These are phyloP conservation scores for Criorhina ranunculi DNA, from an alignment of 2,888 invertebrate genomes.

Conservation along the genomic window DNA sequence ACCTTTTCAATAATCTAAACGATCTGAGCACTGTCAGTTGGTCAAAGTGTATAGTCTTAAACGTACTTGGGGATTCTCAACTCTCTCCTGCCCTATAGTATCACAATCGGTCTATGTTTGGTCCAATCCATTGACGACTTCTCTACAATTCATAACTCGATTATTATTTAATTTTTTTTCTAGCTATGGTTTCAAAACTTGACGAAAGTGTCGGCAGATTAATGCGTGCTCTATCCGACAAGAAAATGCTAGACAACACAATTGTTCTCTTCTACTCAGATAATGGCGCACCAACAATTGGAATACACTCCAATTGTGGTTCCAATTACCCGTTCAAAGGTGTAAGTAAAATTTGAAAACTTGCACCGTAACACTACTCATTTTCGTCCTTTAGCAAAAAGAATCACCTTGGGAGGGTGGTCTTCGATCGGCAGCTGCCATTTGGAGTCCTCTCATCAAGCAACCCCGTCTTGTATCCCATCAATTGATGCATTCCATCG, in stretches of 20 bases:
- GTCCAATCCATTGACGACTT: too few relatives aligned
- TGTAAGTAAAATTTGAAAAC: slow-evolving; percentile 84
- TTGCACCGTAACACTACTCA: not conserved
- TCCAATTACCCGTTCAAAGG: slow-evolving; percentile 93
- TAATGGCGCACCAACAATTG: slow-evolving; percentile 93
- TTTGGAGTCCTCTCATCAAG: slow-evolving; percentile 89
- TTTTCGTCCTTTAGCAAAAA: slow-evolving; percentile 87
- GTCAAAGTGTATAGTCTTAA: too few relatives aligned
- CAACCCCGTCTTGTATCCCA: slow-evolving; percentile 86
- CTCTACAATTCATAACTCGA: too few relatives aligned
- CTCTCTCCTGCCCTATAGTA: too few relatives aligned
- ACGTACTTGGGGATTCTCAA: too few relatives aligned
- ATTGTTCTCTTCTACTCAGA: slow-evolving; percentile 94
- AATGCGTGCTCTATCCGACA: slow-evolving; percentile 88
- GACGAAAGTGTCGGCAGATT: slow-evolving; percentile 94
- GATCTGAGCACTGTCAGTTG: too few relatives aligned
- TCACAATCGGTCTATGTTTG: too few relatives aligned
- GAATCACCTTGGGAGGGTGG: slow-evolving; percentile 94
- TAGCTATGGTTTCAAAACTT: slow-evolving; percentile 93
- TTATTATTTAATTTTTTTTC: slow-evolving; percentile 77
- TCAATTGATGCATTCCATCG: slow-evolving; percentile 91
- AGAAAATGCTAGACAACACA: slow-evolving; percentile 91
- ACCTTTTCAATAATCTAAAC: too few relatives aligned
- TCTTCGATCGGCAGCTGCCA: slow-evolving; percentile 90
- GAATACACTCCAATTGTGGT: slow-evolving; percentile 89